Base-by-base conservation (phyloP, 2,797 vertebrate species). In the Antennarius maculatus region DNA sequence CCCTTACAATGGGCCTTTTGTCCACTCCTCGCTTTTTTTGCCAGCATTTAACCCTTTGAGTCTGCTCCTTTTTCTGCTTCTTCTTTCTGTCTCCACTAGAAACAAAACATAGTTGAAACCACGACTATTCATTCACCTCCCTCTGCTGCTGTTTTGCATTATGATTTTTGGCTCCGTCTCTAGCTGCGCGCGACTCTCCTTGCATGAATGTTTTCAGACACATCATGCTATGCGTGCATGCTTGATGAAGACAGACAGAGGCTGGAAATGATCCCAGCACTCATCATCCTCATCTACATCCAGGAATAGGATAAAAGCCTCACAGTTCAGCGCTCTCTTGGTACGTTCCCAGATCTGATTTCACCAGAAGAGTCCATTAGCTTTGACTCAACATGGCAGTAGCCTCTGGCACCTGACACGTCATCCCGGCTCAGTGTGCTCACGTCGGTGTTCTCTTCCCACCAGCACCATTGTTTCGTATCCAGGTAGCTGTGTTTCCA, bases 1-100 rank as follows among this genome's bases (percentile, higher is more conserved):
- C 74, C 73, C 66, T 83, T 84, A 94, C 92, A 94, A 94, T 90
- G 86, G 86, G 51, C 74, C 91, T 85, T 94, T 94, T 94, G 93
- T 94, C 87, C 86, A 83, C 77, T 84, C 80, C 65, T 66, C 58
- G 68, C 89, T 92, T 90, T 51, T 48, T 92, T 92, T 91, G 85
- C 87, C 91, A 92, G 86, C 88, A 31, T 93, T 94, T 94, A 93
- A 92, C 92, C 90, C 92, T 90, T 91, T 82, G 65, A 90, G 85
- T 85, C 82, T 89, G 84, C 92, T 91, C 86, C 86, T 89, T 92
- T 92, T 93, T 90, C 84, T 89, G 91, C 79, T 88, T 82, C 81
- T 61, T 89, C 73, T 84, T 83, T 91, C 87, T 86, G 84, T 84
- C 80, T 82, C 68, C 37, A 10, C 77, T 74, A 70, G 68, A 88